A percentile compares a stretch with the other conserved stretches of the same genome.
These are phyloP conservation scores for Aphaenogaster ashmeadi DNA, from an alignment of 1,140 invertebrate species.

Conservation along the genomic window DNA sequence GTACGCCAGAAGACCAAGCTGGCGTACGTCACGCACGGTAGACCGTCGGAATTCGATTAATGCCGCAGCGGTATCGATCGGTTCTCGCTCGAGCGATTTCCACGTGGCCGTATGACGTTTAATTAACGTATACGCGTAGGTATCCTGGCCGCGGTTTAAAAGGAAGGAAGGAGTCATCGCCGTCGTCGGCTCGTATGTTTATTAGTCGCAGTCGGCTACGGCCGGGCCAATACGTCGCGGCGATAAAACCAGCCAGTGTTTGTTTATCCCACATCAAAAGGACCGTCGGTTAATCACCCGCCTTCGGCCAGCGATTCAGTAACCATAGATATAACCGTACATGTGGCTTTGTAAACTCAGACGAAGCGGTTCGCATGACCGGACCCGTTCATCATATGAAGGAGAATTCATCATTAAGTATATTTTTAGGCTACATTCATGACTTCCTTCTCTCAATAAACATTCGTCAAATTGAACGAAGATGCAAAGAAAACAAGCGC, in stretches of 20 bases:
- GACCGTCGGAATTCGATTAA: slow-evolving; percentile 77
- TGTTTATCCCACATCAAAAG: slow-evolving; percentile 85
- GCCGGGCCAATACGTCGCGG: slow-evolving; percentile 75
- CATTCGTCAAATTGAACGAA: not conserved
- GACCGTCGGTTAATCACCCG: slow-evolving; percentile 78
- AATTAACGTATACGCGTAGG: slow-evolving; percentile 67
- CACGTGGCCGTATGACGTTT: slow-evolving; percentile 66
- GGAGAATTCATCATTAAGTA: not conserved
- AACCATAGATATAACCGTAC: slow-evolving; percentile 20
- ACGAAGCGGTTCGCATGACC: not conserved
- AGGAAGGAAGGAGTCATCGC: slow-evolving; percentile 66
- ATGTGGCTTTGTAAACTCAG: not conserved
- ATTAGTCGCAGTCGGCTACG: slow-evolving; percentile 71
- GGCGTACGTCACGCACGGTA: slow-evolving; percentile 52
- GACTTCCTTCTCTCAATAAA: not conserved
- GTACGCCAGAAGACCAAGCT: slow-evolving; percentile 20
- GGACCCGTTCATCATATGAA: not conserved
- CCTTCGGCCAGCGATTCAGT: slow-evolving; percentile 62
- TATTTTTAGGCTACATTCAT: not conserved
- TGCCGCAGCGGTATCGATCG: slow-evolving; percentile 67
- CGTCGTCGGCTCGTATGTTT: slow-evolving; percentile 73
- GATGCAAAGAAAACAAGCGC: not conserved
- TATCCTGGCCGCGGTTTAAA: slow-evolving; percentile 67
- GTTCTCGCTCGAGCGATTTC: slow-evolving; percentile 35
- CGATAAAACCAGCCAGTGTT: slow-evolving; percentile 75